Evolutionary conservation across 1,140 invertebrate genomes (phyloP), one percentile per base, ranked within the genome.

Genomic region (Eciton burchellii): DNA sequence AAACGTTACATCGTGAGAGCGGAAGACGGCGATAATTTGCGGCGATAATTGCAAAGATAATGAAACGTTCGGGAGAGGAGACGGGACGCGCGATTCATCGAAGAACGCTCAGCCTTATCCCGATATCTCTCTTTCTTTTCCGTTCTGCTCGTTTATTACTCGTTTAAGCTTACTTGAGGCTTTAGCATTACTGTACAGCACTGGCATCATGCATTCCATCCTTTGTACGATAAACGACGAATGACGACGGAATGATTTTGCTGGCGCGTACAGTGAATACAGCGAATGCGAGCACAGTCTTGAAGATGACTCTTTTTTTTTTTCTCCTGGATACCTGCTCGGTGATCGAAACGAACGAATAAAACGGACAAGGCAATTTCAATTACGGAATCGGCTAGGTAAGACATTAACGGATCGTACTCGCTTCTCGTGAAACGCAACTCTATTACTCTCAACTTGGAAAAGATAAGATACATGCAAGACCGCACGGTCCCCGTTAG

Each of bases 1-100:
- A 90, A 89, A 90, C 79, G 74, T 91, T 90, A 91, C 90, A 91
- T 84, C 90, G 88, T 90, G n/a, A n/a, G n/a, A 85, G 86, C 89
- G 92, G 91, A 93, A 93, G 92, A 93, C 93, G 89, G 81, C 89
- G 89, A 90, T 86, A 54, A 41, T 43, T 35, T 43, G 89, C 90
- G 82, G 77, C 89, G 81, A 85, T 54, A 89, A 91, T 90, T 91
- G 90, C 87, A 91, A 92, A 92, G 90, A 90, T 91, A 92, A 88
- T 91, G 74, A 84, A 90, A 86, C 63, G 85, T 82, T 87, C 65
- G 84, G 85, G 68, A 56, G 66, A n/a, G 72, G 73, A n/a, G 21
- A 35, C 82, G 62, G 11, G 47, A 82, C 81, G 89, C 85, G 83
- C 79, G 89, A 87, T 84, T 62, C 86, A 14, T 66, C 77, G 57